Evolutionary conservation across 35 echinoderm and acorn worm species (phyloP).

Genomic region (Ophiothrix spiculata): DNA sequence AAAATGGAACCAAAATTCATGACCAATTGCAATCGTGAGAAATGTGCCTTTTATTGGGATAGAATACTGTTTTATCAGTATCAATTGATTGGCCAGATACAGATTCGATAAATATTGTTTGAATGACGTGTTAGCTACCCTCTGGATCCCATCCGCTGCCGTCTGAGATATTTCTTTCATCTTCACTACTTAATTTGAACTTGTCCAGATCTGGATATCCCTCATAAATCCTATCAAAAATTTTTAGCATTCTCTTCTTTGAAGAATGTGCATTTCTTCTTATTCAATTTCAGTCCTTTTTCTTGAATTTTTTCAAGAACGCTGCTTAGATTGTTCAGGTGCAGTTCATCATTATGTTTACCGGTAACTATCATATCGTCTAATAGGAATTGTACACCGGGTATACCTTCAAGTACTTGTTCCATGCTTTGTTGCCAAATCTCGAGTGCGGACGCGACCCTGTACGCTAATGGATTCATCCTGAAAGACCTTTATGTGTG

Average conservation of each 20-base stretch:
- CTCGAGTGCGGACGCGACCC: slow-evolving; percentile 20
- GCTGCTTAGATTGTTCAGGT: slow-evolving; percentile 20
- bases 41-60: no score
- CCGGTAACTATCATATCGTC: slow-evolving; percentile 52
- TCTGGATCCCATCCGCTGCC: no score
- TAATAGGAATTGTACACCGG: slow-evolving; percentile 11
- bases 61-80: no score
- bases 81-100: no score
- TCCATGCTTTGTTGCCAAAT: slow-evolving; percentile 22
- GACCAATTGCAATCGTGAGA: no score
- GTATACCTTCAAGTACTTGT: slow-evolving; percentile 18
- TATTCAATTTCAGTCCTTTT: slow-evolving; percentile 48
- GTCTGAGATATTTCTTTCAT: no score
- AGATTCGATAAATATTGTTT: no score
- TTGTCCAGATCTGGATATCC: no score
- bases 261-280: slow-evolving; percentile 50
- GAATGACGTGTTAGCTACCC: no score
- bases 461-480: slow-evolving; percentile 8
- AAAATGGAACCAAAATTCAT: no score
- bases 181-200: no score
- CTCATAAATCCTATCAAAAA: no score
- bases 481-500: slow-evolving; percentile 45
- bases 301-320: slow-evolving; percentile 17
- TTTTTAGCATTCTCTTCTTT: slow-evolving; percentile 12
- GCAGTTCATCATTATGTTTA: slow-evolving; percentile 8